Conservation (phyloP, 1,140 invertebrate species). For the Tetramorium alpestre region DNA sequence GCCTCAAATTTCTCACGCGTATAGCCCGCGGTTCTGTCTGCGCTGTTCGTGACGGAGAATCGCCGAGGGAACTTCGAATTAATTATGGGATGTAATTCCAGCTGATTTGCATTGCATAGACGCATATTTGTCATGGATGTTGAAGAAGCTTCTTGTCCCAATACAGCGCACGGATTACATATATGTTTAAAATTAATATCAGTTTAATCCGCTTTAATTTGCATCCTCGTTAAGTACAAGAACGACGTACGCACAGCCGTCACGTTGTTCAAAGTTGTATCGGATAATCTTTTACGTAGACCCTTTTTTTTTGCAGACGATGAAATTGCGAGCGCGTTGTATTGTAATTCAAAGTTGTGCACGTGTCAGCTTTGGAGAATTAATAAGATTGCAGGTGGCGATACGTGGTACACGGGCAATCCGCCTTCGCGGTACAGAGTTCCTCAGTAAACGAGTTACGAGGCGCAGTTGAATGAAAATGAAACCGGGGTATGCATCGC, state of each 20-base stretch:
- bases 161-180: background rate
- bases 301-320: background rate
- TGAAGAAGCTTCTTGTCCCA: background rate
- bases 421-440: background rate
- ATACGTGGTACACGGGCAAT: background rate
- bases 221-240: background rate
- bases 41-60: background rate
- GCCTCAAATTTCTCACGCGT: conserved; percentile 37
- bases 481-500: conserved; percentile 52
- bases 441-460: background rate
- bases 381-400: conserved; percentile 3
- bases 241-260: background rate
- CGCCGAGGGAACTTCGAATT: background rate
- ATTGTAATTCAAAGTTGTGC: background rate
- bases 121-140: background rate
- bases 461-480: conserved; percentile 58
- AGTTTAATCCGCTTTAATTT: conserved; percentile 2
- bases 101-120: background rate
- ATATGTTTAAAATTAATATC: background rate
- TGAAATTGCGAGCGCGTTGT: background rate
- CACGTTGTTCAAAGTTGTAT: background rate
- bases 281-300: background rate
- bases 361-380: background rate
- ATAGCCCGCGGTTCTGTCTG: background rate
- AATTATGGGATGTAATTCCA: background rate